These are phyloP conservation scores for Ellobium chinense DNA, from an alignment of 2,888 invertebrate species.

Conservation along the genomic window DNA sequence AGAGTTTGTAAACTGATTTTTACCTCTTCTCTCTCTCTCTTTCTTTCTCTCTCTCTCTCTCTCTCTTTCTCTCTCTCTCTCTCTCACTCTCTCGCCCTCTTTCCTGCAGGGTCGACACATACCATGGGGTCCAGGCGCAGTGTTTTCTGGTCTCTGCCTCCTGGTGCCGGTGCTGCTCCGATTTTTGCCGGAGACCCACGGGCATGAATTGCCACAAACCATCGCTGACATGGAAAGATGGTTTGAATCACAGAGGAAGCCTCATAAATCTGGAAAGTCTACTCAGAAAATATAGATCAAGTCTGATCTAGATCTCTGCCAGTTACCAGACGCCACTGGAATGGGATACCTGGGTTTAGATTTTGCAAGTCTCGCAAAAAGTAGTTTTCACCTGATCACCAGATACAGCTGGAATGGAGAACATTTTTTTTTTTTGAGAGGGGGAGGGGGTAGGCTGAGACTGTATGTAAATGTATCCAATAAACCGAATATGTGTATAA, in stretches of 20 bases:
- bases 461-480: too few relatives aligned
- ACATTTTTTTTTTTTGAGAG: too few relatives aligned
- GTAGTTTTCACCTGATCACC: too few relatives aligned
- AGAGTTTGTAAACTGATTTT: too few relatives aligned
- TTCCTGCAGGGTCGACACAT: conserved; percentile 19
- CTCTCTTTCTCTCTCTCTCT: background rate
- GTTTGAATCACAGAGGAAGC: background rate
- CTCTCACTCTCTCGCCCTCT: background rate
- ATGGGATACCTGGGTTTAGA: too few relatives aligned
- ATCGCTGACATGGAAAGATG: conserved; percentile 17
- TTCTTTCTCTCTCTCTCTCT: conserved; percentile 2
- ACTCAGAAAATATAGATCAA: too few relatives aligned
- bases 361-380: too few relatives aligned
- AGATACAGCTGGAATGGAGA: too few relatives aligned
- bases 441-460: too few relatives aligned
- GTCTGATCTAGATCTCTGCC: too few relatives aligned
- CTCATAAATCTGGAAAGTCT: background rate
- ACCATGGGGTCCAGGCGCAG: conserved; percentile 37
- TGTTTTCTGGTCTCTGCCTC: conserved; percentile 20
- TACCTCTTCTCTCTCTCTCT: background rate
- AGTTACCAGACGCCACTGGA: too few relatives aligned
- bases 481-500: too few relatives aligned
- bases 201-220: conserved; percentile 32
- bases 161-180: conserved; percentile 12
- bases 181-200: conserved; percentile 26